Evolutionary conservation across 2,888 invertebrate species (phyloP).

Genomic region (Eueremaeus valkanovi): DNA sequence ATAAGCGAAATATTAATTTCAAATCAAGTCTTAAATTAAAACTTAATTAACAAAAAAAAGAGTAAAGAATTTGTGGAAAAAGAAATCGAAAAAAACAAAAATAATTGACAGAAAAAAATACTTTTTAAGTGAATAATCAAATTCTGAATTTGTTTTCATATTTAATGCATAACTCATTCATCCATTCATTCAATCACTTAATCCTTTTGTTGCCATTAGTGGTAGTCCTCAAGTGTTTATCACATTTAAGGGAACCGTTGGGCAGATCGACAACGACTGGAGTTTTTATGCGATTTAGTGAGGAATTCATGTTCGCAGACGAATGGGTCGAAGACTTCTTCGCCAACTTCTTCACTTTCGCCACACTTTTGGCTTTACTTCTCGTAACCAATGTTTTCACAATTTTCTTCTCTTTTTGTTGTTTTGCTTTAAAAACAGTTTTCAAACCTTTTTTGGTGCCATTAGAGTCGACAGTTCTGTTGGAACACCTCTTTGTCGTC

Average conservation of each 20-base stretch:
- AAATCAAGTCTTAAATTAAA: no score
- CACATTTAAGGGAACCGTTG: slow-evolving; percentile 9
- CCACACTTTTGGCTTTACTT: background rate
- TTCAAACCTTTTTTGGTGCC: background rate
- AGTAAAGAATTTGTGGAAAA: no score
- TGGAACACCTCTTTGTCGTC: background rate
- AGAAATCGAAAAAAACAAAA: background rate
- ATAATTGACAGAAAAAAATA: background rate
- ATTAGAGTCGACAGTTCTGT: background rate
- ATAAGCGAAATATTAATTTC: no score
- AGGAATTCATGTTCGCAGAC: background rate
- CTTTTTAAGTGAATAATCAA: background rate
- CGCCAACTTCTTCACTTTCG: background rate
- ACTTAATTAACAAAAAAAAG: no score
- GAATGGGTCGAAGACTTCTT: background rate
- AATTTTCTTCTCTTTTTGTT: background rate
- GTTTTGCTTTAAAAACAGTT: background rate
- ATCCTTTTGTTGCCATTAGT: slow-evolving; percentile 3
- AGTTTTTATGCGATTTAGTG: background rate
- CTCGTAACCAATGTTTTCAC: background rate
- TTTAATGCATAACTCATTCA: no score
- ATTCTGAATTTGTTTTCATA: background rate
- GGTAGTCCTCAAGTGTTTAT: background rate
- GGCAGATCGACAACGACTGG: background rate
- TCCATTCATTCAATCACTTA: background rate